Evolutionary conservation across 2,797 vertebrate genomes (phyloP).

Genomic region (Amniataba percoides): DNA sequence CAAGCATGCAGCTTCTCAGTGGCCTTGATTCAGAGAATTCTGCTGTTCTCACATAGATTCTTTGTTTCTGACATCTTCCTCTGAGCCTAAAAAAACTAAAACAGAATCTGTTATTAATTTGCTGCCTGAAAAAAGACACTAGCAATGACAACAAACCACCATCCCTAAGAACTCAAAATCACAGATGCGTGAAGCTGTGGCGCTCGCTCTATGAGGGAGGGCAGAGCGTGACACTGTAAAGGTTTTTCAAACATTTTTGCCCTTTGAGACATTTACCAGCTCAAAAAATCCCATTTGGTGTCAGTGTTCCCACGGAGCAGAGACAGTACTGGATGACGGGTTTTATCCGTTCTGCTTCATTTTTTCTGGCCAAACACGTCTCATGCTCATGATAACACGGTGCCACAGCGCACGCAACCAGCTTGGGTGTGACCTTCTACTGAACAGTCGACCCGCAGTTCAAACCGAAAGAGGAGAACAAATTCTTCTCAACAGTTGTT

Average conservation of each 20-base stretch:
- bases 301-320: constrained; percentile 40
- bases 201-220: constrained; percentile 69
- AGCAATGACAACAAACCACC: constrained; percentile 65
- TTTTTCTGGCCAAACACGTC: constrained; percentile 44
- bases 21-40: constrained; percentile 46
- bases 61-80: constrained; percentile 63
- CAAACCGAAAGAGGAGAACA: constrained; percentile 9
- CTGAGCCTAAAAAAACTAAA: constrained; percentile 37
- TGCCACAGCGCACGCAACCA: not conserved
- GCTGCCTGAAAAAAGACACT: constrained; percentile 55
- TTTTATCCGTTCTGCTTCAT: constrained; percentile 41
- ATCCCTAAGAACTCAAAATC: constrained; percentile 46
- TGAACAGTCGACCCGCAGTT: constrained; percentile 16
- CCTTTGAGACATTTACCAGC: constrained; percentile 54
- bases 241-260: constrained; percentile 63
- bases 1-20: constrained; percentile 30
- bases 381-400: constrained; percentile 14
- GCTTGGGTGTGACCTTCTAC: constrained; percentile 11
- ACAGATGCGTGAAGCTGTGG: constrained; percentile 59
- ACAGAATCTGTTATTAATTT: constrained; percentile 76
- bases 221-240: constrained; percentile 39
- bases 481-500: constrained; percentile 30
- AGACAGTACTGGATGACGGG: constrained; percentile 18
- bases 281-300: constrained; percentile 58
- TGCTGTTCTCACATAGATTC: constrained; percentile 63